Evolutionary conservation across 2,888 invertebrate species (phyloP), one percentile per base, ranked within the genome.

Genomic region (Pachycephus smyrnensis): DNA sequence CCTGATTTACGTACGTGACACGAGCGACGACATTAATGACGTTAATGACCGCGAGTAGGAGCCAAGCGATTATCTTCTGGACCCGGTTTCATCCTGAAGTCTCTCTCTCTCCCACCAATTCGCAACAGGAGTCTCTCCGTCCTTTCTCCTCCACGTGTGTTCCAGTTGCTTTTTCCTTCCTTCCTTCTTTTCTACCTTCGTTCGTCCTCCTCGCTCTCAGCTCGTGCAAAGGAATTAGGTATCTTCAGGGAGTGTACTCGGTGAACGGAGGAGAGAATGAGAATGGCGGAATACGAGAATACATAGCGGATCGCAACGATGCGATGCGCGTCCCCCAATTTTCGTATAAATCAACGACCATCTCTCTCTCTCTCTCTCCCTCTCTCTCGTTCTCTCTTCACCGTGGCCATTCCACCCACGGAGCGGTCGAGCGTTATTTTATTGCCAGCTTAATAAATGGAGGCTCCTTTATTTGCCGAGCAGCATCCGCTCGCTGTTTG

Each of bases 381-480:
- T 4, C 73, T 33, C 68, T 30, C 6, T 68, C 68, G 3, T 6
- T 71, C 31, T 31, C 78, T 35, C 55, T 81, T 76, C 80, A 75
- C 76, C 69, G 80, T 78, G 79, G 81, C 77, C 81, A 82, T 87
- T 88, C 87, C 88, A 88, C 87, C 89, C 88, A 89, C 87, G 86
- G 69, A 75, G 74, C 36, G 71, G 80, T 76, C 80, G 85, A 87
- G 86, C 85, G 86, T 88, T 89, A 89, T 89, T 90, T 90, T 90
- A 90, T 90, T 89, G 89, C 90, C 88, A 84, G 87, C 86, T 90
- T 90, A 90, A 90, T 90, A 90, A 90, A 90, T 90, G 89, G 89
- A 88, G 86, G 84, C 89, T 89, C 88, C 86, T 90, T 89, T 89
- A 90, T 90, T 90, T 89, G 87, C 87, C 83, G 84, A 84, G 86